Conservation (phyloP, 2,113 vertebrate species). For the Phyllopteryx taeniolatus region DNA sequence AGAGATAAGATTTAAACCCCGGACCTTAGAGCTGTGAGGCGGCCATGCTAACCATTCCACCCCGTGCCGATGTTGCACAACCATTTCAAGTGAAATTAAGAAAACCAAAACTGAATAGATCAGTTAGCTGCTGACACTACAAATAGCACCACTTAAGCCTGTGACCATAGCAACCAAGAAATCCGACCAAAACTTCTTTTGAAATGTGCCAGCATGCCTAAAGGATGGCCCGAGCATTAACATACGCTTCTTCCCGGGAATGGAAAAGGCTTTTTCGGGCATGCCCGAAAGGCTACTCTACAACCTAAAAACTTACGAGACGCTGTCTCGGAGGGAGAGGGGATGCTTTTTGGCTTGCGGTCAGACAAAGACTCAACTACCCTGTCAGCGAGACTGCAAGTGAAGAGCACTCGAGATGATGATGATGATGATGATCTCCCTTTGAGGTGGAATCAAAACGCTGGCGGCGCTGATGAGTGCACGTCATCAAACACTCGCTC, state of each 20-base stretch:
- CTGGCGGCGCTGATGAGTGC: conserved; percentile 48
- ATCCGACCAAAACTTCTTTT: conserved; percentile 21
- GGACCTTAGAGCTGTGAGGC: too few relatives aligned
- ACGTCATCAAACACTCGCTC: conserved; percentile 53
- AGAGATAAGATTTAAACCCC: too few relatives aligned
- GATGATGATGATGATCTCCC: conserved; percentile 60
- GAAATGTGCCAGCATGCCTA: conserved; percentile 10
- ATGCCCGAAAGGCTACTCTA: conserved; percentile 53
- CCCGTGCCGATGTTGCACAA: too few relatives aligned
- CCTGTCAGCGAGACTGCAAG: conserved; percentile 42
- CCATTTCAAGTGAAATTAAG: too few relatives aligned
- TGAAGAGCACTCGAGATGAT: conserved; percentile 57
- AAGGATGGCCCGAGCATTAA: conserved; percentile 17
- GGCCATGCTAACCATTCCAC: too few relatives aligned
- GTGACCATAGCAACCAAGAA: conserved; percentile 2
- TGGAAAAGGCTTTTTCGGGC: conserved; percentile 52
- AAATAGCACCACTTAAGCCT: not conserved
- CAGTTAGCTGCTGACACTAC: conserved; percentile 25
- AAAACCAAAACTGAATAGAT: not conserved
- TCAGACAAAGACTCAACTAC: conserved; percentile 43
- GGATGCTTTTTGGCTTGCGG: conserved; percentile 48
- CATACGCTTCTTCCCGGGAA: conserved; percentile 33
- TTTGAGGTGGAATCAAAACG: conserved; percentile 70
- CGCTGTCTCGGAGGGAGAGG: conserved; percentile 10
- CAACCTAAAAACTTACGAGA: conserved; percentile 9